These are phyloP conservation scores for Brenthis hecate DNA, from an alignment of 2,888 invertebrate species.

Conservation along the genomic window DNA sequence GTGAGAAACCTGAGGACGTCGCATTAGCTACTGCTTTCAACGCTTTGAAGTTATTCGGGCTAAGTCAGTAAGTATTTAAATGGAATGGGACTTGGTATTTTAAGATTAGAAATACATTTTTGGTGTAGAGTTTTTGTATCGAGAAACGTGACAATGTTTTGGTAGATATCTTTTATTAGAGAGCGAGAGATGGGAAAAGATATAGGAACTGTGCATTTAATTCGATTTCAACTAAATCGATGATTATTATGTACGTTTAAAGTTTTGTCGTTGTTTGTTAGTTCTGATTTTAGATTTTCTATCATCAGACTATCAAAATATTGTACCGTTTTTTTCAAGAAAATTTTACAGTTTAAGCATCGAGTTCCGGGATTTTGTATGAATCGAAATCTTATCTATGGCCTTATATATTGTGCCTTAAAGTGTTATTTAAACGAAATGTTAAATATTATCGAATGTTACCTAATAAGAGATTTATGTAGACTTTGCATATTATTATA, in stretches of 20 bases:
- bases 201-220: neutral
- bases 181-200: too few relatives aligned
- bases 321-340: neutral
- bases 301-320: neutral
- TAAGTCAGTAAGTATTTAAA: constrained; percentile 83
- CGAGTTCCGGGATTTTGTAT: neutral
- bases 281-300: neutral
- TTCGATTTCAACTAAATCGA: constrained; percentile 15
- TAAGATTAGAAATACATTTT: too few relatives aligned
- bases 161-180: too few relatives aligned
- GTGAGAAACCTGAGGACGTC: constrained; percentile 92
- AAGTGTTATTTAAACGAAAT: constrained; percentile 40
- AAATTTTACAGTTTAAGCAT: neutral
- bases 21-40: constrained; percentile 95
- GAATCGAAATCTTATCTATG: constrained; percentile 12
- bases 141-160: too few relatives aligned
- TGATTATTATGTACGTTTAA: neutral
- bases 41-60: constrained; percentile 93
- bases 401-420: constrained; percentile 44
- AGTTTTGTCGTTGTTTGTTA: neutral
- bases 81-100: neutral
- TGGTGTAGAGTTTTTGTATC: too few relatives aligned
- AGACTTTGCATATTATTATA: neutral
- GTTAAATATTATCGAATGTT: constrained; percentile 44
- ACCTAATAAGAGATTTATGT: constrained; percentile 43